These are phyloP conservation scores for Erebia epiphron DNA, from an alignment of 2,888 invertebrate species.

Conservation along the genomic window DNA sequence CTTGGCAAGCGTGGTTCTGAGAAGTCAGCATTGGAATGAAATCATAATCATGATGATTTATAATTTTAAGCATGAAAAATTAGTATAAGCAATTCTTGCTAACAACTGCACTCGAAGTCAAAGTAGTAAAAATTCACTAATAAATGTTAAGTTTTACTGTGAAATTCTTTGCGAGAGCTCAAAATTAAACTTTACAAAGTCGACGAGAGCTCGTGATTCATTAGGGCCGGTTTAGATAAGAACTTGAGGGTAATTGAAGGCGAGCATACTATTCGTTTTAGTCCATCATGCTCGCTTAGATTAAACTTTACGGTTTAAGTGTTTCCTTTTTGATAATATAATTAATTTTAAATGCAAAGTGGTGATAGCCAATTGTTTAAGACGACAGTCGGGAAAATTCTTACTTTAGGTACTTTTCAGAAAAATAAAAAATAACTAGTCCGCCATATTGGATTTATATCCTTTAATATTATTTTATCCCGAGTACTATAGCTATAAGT, in stretches of 20 bases:
- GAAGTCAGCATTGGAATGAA: too few relatives aligned
- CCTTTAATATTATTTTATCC: too few relatives aligned
- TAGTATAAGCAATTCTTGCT: background rate
- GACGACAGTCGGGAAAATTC: too few relatives aligned
- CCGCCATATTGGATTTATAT: too few relatives aligned
- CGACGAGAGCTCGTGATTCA: constrained; percentile 17
- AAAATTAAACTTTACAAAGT: constrained; percentile 17
- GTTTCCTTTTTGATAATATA: background rate
- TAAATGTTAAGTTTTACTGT: background rate
- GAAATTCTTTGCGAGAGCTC: constrained; percentile 5
- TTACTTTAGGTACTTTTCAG: too few relatives aligned
- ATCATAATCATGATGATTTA: too few relatives aligned
- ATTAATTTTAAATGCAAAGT: too few relatives aligned
- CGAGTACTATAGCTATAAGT: too few relatives aligned
- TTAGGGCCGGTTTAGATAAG: constrained; percentile 34
- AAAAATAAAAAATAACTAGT: too few relatives aligned
- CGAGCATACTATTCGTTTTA: constrained; percentile 35
- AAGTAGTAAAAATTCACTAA: background rate
- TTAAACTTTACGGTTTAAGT: background rate
- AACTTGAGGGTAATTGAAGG: constrained; percentile 35
- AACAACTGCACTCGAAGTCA: background rate
- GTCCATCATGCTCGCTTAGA: constrained; percentile 34
- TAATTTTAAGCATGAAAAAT: too few relatives aligned
- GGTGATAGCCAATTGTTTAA: too few relatives aligned
- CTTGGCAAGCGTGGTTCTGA: too few relatives aligned